phyloP scores from a whole-genome alignment of 2,113 vertebrate genomes.

The Aegypius monachus region DNA sequence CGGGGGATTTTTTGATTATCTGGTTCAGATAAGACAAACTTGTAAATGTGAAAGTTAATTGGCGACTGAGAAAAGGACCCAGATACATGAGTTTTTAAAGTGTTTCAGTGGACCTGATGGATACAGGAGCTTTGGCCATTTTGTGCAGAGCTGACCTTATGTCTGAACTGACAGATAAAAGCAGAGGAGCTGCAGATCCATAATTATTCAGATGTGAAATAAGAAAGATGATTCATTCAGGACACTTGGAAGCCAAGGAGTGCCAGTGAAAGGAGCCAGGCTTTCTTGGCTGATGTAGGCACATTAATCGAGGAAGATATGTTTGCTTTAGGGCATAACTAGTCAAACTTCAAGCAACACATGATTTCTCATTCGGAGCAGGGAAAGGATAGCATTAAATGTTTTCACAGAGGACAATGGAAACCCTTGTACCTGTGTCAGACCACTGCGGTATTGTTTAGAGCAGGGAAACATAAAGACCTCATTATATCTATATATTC shows the following conservation, averaged over 20 bases:
- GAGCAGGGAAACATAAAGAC: neutral
- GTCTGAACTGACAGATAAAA: neutral
- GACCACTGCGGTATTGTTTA: neutral
- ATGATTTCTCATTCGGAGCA: neutral
- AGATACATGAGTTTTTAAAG: neutral
- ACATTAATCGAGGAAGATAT: neutral
- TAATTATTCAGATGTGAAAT: neutral
- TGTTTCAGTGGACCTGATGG: neutral
- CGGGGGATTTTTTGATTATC: neutral
- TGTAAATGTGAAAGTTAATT: neutral
- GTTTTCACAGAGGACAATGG: neutral
- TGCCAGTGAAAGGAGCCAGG: neutral
- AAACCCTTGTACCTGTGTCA: neutral
- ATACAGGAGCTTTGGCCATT: neutral
- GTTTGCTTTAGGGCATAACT: slow-evolving; percentile 26
- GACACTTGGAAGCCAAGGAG: neutral
- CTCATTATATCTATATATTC: neutral
- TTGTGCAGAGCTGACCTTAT: neutral
- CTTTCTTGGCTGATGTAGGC: neutral
- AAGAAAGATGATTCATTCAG: slow-evolving; percentile 2
- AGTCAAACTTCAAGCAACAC: neutral
- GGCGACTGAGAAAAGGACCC: neutral
- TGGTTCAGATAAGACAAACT: neutral
- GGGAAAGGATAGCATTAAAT: neutral
- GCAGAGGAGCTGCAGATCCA: neutral